phyloP scores from a whole-genome alignment of 2,797 vertebrate species.

The Kryptolebias ocellatus region DNA sequence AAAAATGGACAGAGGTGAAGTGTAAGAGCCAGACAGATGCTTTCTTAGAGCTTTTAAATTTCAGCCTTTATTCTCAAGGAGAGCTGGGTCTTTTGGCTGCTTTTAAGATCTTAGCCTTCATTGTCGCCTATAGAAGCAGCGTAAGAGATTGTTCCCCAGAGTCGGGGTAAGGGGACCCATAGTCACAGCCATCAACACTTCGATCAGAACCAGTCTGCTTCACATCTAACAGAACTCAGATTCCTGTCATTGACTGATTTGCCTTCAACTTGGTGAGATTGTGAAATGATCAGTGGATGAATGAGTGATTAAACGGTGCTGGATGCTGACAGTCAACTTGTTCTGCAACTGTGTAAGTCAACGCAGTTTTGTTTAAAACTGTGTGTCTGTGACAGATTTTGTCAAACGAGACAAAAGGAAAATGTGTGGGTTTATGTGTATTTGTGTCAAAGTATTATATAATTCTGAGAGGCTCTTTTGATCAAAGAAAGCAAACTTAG shows the following conservation, averaged over 20 bases:
- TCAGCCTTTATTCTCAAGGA: conserved; percentile 32
- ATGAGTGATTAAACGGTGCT: neutral
- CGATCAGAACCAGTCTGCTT: conserved; percentile 24
- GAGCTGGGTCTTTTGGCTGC: conserved; percentile 10
- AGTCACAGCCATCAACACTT: conserved; percentile 7
- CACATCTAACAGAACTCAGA: conserved; percentile 5
- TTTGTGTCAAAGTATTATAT: conserved; percentile 15
- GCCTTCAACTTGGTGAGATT: conserved; percentile 3
- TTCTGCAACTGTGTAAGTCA: conserved; percentile 28
- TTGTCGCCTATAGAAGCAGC: neutral
- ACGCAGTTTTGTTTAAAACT: too few species aligned
- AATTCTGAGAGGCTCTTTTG: conserved; percentile 11
- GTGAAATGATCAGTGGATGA: conserved; percentile 12
- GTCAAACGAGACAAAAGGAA: too few species aligned
- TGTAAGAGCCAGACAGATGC: conserved; percentile 7
- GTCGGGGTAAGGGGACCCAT: conserved; percentile 9
- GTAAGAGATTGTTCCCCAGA: conserved; percentile 14
- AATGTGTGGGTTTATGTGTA: conserved; percentile 13
- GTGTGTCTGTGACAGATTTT: too few species aligned
- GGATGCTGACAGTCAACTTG: conserved; percentile 20
- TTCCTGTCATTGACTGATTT: conserved; percentile 14
- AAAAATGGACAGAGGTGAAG: conserved; percentile 13
- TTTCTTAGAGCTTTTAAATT: conserved; percentile 21
- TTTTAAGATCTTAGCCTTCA: conserved; percentile 35
- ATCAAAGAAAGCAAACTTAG: conserved; percentile 1